Conservation (phyloP, 2,113 vertebrate genomes). For the Girardinichthys multiradiatus region DNA sequence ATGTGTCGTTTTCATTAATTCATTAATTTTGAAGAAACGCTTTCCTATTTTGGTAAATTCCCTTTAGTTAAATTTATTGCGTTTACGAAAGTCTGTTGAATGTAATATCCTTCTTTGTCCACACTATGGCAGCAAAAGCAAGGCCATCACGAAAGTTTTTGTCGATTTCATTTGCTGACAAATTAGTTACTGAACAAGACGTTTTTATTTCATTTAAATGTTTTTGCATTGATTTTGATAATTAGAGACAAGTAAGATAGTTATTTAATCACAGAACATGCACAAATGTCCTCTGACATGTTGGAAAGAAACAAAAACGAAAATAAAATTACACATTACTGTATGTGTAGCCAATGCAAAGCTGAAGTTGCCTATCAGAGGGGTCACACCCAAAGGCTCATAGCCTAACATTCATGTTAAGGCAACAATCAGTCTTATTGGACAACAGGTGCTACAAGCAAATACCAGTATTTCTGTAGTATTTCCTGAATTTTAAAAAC, state of each 20-base stretch:
- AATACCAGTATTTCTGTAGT: not conserved
- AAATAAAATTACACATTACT: not conserved
- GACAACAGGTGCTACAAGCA: not conserved
- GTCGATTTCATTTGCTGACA: too few relatives aligned
- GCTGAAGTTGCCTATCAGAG: slow-evolving; percentile 44
- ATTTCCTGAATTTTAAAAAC: not conserved
- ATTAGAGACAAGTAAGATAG: not conserved
- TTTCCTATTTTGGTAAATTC: too few relatives aligned
- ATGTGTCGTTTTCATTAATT: too few relatives aligned
- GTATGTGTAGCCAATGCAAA: slow-evolving; percentile 10
- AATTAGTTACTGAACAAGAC: not conserved
- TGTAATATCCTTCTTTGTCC: slow-evolving; percentile 1
- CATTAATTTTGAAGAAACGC: too few relatives aligned
- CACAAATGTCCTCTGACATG: not conserved
- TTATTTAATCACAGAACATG: not conserved
- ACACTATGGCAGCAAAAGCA: slow-evolving; percentile 48
- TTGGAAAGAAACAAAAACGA: not conserved
- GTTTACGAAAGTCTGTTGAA: too few relatives aligned
- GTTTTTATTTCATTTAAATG: not conserved
- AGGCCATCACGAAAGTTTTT: slow-evolving; percentile 1
- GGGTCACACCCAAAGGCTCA: slow-evolving; percentile 54
- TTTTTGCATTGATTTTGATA: not conserved
- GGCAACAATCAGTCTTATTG: slow-evolving; percentile 29
- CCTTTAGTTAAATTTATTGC: too few relatives aligned
- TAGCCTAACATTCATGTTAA: slow-evolving; percentile 38